These are phyloP conservation scores for Siphlonurus alternatus DNA, from an alignment of 2,888 invertebrate species.

Conservation along the genomic window DNA sequence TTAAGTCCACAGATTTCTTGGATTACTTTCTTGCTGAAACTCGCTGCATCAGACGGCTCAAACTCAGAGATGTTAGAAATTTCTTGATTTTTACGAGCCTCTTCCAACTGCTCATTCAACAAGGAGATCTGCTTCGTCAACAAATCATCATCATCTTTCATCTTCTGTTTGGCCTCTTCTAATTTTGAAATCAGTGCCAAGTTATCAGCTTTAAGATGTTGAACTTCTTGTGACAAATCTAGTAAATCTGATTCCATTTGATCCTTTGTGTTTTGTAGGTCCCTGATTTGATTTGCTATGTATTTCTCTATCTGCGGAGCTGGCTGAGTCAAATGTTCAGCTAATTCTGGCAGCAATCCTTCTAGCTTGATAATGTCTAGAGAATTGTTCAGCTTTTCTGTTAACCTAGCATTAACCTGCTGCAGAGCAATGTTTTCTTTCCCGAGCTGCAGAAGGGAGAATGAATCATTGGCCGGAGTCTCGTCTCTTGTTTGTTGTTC, in stretches of 20 bases:
- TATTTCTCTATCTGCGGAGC: not conserved
- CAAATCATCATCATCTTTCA: not conserved
- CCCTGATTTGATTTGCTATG: not conserved
- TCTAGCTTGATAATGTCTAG: not conserved
- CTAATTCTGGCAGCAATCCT: not conserved
- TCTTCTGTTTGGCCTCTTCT: not conserved
- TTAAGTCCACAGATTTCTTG: not conserved
- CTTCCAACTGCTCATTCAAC: no score
- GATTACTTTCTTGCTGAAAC: not conserved
- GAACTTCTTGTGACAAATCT: not conserved
- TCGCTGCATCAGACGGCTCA: not conserved
- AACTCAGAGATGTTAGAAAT: not conserved
- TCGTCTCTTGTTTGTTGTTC: not conserved
- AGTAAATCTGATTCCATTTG: not conserved
- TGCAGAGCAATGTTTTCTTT: not conserved
- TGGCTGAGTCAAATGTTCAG: not conserved
- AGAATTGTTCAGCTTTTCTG: not conserved
- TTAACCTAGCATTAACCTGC: not conserved
- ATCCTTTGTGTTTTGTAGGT: not conserved
- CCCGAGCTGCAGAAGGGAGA: not conserved
- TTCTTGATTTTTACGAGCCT: no score
- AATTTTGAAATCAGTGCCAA: not conserved
- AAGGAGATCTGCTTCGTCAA: not conserved
- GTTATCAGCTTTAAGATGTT: not conserved
- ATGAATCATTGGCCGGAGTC: not conserved